Percentiles rank a stretch among this genome's conserved stretches.
phyloP scores from a whole-genome alignment of 1,140 invertebrate genomes.

The Chlorops oryzae region DNA sequence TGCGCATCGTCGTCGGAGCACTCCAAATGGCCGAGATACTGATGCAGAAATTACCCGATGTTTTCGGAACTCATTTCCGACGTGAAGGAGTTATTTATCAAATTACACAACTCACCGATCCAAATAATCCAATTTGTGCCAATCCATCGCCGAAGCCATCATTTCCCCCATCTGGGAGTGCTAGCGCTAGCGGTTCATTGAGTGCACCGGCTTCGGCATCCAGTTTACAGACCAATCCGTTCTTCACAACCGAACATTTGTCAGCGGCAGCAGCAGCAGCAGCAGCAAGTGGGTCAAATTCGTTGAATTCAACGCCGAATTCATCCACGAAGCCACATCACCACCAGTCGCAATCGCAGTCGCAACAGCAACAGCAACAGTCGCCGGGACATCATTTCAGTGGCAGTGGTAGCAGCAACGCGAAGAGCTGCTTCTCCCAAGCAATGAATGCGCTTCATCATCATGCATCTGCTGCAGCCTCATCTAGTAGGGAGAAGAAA shows the following conservation, averaged over 20 bases:
- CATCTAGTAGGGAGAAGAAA: too few relatives aligned
- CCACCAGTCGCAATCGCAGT: too few relatives aligned
- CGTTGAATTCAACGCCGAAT: constrained; percentile 33
- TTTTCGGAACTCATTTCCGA: constrained; percentile 91
- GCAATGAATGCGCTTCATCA: constrained; percentile 44
- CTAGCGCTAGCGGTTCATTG: constrained; percentile 33
- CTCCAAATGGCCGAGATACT: constrained; percentile 93
- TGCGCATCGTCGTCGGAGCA: constrained; percentile 94
- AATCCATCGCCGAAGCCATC: constrained; percentile 41
- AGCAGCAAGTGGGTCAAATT: constrained; percentile 22
- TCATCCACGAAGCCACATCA: constrained; percentile 31
- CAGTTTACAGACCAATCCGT: constrained; percentile 41
- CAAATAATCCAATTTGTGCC: constrained; percentile 47
- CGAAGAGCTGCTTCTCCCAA: constrained; percentile 44
- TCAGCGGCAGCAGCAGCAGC: constrained; percentile 20
- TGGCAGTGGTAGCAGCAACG: too few relatives aligned
- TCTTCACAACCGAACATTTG: too few relatives aligned
- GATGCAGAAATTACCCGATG: constrained; percentile 91
- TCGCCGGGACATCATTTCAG: too few relatives aligned
- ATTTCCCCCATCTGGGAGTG: constrained; percentile 21
- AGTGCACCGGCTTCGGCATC: constrained; percentile 42
- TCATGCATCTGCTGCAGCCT: constrained; percentile 36
- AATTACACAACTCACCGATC: constrained; percentile 67
- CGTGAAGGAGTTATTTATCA: constrained; percentile 93
- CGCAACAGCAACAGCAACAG: too few relatives aligned